Percentiles rank a stretch among this genome's conserved stretches.
Evolutionary conservation across 1,140 invertebrate species (phyloP).

Genomic region (Penaeus indicus): DNA sequence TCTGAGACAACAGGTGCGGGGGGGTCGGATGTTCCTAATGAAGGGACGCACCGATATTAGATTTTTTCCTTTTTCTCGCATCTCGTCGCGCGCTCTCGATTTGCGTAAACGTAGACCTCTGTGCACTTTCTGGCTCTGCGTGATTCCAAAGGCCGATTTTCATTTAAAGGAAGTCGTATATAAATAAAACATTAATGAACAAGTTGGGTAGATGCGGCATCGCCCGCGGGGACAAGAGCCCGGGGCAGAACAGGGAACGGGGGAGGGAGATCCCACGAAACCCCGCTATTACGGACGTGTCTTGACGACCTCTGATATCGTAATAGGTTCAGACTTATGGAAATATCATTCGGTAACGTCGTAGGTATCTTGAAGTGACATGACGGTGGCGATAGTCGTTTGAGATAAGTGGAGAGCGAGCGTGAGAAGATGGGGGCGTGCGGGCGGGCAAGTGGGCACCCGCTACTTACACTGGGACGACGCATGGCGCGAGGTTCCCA

Average conservation of each 20-base stretch:
- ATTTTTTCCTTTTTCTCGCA: slow-evolving; percentile 2
- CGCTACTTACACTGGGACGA: slow-evolving; percentile 60
- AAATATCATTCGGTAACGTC: background rate
- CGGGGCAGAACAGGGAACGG: slow-evolving; percentile 1
- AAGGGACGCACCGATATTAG: slow-evolving; percentile 26
- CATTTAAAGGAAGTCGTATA: slow-evolving; percentile 56
- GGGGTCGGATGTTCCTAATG: slow-evolving; percentile 34
- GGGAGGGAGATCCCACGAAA: slow-evolving; percentile 23
- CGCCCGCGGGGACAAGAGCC: slow-evolving; percentile 35
- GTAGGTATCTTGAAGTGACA: background rate
- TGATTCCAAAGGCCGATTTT: background rate
- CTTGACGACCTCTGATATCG: background rate
- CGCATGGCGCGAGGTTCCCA: slow-evolving; percentile 61
- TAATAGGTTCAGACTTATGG: background rate
- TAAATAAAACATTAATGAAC: slow-evolving; percentile 64
- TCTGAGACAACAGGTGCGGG: slow-evolving; percentile 51
- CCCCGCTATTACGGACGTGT: slow-evolving; percentile 37
- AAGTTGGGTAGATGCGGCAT: slow-evolving; percentile 50
- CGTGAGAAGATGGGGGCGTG: slow-evolving; percentile 57
- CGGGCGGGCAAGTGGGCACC: slow-evolving; percentile 62
- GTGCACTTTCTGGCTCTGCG: background rate
- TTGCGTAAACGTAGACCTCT: background rate
- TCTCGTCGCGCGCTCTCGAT: background rate
- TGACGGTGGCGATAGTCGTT: background rate
- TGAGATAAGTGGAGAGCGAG: background rate